Evolutionary conservation across 2,888 invertebrate genomes (phyloP).

Genomic region (Patella ulyssiponensis): DNA sequence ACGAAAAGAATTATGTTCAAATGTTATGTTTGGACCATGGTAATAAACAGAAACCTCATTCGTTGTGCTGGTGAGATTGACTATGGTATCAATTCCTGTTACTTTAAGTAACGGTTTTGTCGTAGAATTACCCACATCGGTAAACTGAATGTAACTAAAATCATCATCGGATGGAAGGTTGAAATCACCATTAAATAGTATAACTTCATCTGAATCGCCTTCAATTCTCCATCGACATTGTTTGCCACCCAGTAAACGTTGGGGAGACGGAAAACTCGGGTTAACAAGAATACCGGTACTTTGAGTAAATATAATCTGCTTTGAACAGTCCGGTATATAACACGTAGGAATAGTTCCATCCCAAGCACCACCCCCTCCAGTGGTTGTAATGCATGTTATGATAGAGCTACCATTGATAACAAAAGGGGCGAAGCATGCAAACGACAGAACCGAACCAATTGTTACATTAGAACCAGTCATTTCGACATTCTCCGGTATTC

Average conservation of each 20-base stretch:
- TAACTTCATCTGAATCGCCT: background rate
- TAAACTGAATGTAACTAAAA: background rate
- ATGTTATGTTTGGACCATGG: background rate
- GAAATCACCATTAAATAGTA: background rate
- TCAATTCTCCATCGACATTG: constrained; percentile 24
- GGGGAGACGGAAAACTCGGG: constrained; percentile 15
- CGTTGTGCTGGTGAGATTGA: constrained; percentile 6
- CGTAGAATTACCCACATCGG: background rate
- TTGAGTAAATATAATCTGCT: background rate
- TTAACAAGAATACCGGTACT: constrained; percentile 18
- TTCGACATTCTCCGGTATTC: background rate
- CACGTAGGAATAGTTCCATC: constrained; percentile 13
- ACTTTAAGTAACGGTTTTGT: background rate
- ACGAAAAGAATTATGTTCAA: too few species aligned
- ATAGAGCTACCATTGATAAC: background rate
- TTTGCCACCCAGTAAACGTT: background rate
- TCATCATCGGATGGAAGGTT: constrained; percentile 8
- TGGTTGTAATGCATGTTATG: constrained; percentile 5
- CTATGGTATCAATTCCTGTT: background rate
- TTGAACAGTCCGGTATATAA: constrained; percentile 22
- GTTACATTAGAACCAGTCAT: background rate
- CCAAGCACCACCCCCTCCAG: constrained; percentile 14
- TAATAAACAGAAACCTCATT: constrained; percentile 15
- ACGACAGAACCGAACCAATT: constrained; percentile 13
- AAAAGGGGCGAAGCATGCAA: constrained; percentile 6